A percentile compares a stretch with the other conserved stretches of the same genome.
phyloP scores from a whole-genome alignment of 2,888 invertebrate species.

The Dryadula phaetusa region DNA sequence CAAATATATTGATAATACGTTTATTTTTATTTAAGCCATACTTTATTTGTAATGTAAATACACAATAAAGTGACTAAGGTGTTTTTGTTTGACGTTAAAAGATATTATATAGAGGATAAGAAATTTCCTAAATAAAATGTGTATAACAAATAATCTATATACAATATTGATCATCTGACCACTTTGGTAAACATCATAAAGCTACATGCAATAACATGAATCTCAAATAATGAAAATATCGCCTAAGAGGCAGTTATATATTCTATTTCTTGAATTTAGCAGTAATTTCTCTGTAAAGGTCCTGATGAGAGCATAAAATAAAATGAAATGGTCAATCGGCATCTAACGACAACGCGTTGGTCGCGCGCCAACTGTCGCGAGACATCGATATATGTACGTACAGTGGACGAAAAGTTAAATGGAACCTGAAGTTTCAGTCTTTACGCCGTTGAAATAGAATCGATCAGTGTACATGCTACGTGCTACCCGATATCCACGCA shows the following conservation, averaged over 20 bases:
- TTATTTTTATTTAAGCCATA: constrained; percentile 54
- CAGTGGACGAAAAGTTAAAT: constrained; percentile 28
- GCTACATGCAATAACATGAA: constrained; percentile 20
- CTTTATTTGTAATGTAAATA: neutral
- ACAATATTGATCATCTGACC: neutral
- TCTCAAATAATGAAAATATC: constrained; percentile 37
- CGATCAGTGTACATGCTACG: constrained; percentile 8
- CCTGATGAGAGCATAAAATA: constrained; percentile 79
- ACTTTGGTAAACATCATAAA: constrained; percentile 12
- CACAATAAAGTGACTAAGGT: neutral
- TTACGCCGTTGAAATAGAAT: constrained; percentile 30
- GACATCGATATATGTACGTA: constrained; percentile 43
- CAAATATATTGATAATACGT: constrained; percentile 63
- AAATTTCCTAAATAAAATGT: neutral
- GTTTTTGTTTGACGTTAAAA: neutral
- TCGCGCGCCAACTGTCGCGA: constrained; percentile 70
- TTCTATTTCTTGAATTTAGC: constrained; percentile 50
- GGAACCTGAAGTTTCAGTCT: constrained; percentile 26
- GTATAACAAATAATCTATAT: neutral
- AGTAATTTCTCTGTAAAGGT: constrained; percentile 68
- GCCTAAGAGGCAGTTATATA: constrained; percentile 40
- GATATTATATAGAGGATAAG: neutral
- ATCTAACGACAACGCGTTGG: constrained; percentile 73
- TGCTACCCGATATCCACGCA: constrained; percentile 37
- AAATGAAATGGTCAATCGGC: constrained; percentile 70